These are phyloP conservation scores for Deilephila elpenor DNA, from an alignment of 2,888 invertebrate species.

Conservation along the genomic window DNA sequence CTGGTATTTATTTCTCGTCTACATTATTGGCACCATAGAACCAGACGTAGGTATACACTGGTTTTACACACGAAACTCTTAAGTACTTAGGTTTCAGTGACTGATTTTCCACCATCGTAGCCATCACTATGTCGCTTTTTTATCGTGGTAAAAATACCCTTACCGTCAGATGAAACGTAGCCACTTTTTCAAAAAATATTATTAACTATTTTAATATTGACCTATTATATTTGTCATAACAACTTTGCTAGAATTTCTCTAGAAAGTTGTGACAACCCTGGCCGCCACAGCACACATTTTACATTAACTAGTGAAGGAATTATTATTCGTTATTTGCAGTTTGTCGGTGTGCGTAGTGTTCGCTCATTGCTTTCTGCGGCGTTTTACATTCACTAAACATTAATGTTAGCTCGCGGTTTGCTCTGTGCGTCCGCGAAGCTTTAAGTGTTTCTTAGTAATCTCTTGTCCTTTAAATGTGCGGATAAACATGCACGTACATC, in stretches of 20 bases:
- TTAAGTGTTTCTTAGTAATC: conserved; percentile 69
- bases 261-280: conserved; percentile 11
- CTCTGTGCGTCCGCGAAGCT: conserved; percentile 45
- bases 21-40: too few species aligned
- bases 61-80: too few species aligned
- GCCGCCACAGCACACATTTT: conserved; percentile 43
- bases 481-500: conserved; percentile 40
- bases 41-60: too few species aligned
- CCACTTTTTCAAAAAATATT: too few species aligned
- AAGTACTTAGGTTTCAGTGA: too few species aligned
- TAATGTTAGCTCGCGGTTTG: conserved; percentile 73
- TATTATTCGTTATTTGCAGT: conserved; percentile 73
- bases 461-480: conserved; percentile 46
- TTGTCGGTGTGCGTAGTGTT: conserved; percentile 48
- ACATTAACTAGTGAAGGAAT: conserved; percentile 70
- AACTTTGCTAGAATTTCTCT: background rate
- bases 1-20: too few species aligned
- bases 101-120: too few species aligned
- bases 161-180: too few species aligned
- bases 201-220: too few species aligned
- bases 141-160: too few species aligned
- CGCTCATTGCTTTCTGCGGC: conserved; percentile 68
- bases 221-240: background rate
- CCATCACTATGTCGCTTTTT: too few species aligned
- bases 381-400: conserved; percentile 67